A percentile compares a stretch with the other conserved stretches of the same genome.
These are phyloP conservation scores for Drosophila birchii DNA, from an alignment of 2,888 invertebrate genomes.

Conservation along the genomic window DNA sequence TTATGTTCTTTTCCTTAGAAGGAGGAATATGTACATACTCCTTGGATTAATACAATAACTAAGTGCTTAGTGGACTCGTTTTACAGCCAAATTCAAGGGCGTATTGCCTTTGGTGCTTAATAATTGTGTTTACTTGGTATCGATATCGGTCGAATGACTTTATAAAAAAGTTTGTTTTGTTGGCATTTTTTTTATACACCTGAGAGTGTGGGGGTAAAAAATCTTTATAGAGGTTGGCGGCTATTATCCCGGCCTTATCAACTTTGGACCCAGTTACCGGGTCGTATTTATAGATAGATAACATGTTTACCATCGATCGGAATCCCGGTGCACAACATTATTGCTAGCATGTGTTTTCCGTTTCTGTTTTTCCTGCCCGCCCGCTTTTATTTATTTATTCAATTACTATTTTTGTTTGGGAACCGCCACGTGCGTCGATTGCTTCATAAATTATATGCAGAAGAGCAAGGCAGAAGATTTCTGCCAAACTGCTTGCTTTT, in stretches of 20 bases:
- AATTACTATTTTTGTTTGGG: constrained; percentile 43
- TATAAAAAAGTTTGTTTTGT: not conserved
- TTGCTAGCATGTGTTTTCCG: constrained; percentile 42
- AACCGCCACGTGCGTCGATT: constrained; percentile 61
- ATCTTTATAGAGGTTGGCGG: constrained; percentile 17
- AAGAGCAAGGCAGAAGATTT: constrained; percentile 13
- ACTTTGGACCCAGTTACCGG: constrained; percentile 28
- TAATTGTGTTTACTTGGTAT: not conserved
- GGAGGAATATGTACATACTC: too few species aligned
- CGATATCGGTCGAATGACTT: not conserved
- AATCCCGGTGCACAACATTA: constrained; percentile 46
- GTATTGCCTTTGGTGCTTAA: not conserved
- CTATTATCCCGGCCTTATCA: constrained; percentile 27
- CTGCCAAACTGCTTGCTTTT: constrained; percentile 15
- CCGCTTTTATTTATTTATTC: constrained; percentile 43
- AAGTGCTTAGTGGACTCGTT: not conserved
- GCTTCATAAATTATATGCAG: constrained; percentile 52
- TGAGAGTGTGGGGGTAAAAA: not conserved
- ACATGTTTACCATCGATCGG: constrained; percentile 42
- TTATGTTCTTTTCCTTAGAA: too few species aligned
- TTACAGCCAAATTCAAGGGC: constrained; percentile 3
- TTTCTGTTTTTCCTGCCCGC: constrained; percentile 23
- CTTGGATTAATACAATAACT: not conserved
- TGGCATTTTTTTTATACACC: constrained; percentile 5
- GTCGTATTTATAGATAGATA: constrained; percentile 35